Percentiles rank a stretch among this genome's conserved stretches.
These are phyloP conservation scores for Enteromius viviparus DNA, from an alignment of 2,797 vertebrate species.

Conservation along the genomic window DNA sequence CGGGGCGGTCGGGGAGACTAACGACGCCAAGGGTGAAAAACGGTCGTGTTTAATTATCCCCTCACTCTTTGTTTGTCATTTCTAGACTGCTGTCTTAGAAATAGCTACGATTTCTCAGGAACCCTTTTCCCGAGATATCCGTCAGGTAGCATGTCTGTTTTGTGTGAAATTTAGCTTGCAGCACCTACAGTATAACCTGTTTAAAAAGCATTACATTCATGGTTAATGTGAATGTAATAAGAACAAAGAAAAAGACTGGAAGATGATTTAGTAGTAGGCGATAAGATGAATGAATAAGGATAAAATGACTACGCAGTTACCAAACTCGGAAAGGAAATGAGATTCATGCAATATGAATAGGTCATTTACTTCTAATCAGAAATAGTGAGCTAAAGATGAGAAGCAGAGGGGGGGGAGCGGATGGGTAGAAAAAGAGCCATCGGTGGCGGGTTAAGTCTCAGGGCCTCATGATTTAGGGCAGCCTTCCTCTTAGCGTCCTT, in stretches of 20 bases:
- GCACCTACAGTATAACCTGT: not conserved
- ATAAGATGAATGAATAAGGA: conserved; percentile 27
- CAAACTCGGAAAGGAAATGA: conserved; percentile 36
- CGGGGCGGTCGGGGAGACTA: no score
- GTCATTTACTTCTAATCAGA: conserved; percentile 57
- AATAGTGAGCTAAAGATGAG: conserved; percentile 14
- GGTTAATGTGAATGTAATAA: conserved; percentile 14
- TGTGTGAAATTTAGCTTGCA: not conserved
- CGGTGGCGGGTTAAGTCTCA: not conserved
- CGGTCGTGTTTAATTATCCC: not conserved
- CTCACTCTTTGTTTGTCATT: not conserved
- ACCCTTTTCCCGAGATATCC: conserved; percentile 2
- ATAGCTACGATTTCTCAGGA: not conserved
- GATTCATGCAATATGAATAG: conserved; percentile 46
- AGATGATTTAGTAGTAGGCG: not conserved
- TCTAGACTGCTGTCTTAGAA: not conserved
- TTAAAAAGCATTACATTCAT: conserved; percentile 33
- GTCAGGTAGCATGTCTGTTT: not conserved
- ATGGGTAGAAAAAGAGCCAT: not conserved
- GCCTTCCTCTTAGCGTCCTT: conserved; percentile 48
- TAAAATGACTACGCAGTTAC: conserved; percentile 23
- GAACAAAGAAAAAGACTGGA: conserved; percentile 6
- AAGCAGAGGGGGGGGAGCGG: not conserved
- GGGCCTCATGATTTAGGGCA: conserved; percentile 52
- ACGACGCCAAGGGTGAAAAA: no score